phyloP scores from a whole-genome alignment of 2,113 vertebrate species.

The Coryphaenoides rupestris region DNA sequence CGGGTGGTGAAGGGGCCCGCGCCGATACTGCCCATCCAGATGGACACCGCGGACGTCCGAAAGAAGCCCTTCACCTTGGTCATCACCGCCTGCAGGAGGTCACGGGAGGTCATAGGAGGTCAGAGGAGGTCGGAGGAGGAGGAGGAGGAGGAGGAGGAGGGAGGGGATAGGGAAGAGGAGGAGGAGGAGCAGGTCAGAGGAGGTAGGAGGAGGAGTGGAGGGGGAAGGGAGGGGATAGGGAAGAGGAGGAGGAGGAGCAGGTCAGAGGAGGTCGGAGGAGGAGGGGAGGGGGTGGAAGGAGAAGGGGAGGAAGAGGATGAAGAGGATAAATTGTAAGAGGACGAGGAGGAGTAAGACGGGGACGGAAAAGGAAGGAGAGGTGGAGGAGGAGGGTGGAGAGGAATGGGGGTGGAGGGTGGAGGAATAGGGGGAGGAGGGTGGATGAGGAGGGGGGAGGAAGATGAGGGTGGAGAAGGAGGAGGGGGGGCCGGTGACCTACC shows the following conservation, averaged over 20 bases:
- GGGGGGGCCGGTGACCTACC: constrained; percentile 75
- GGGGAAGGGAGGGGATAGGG: too few species aligned
- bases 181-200: too few species aligned
- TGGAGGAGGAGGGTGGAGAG: background rate
- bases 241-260: too few species aligned
- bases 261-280: background rate
- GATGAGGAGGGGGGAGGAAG: background rate
- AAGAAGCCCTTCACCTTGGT: constrained; percentile 61
- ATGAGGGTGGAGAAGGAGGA: background rate
- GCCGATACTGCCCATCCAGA: constrained; percentile 35
- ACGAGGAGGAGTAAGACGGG: too few species aligned
- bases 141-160: background rate
- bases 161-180: too few species aligned
- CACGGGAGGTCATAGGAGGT: too few species aligned
- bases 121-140: background rate
- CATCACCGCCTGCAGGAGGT: constrained; percentile 81
- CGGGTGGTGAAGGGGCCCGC: constrained; percentile 73
- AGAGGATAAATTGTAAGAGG: too few species aligned
- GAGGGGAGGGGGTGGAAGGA: background rate
- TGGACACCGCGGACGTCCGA: background rate
- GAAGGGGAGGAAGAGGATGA: too few species aligned
- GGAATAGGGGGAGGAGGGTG: too few species aligned
- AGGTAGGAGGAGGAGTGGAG: background rate
- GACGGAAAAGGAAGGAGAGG: background rate
- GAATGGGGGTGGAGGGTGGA: background rate